phyloP scores from a whole-genome alignment of 2,797 vertebrate species.

The Erpetoichthys calabaricus region DNA sequence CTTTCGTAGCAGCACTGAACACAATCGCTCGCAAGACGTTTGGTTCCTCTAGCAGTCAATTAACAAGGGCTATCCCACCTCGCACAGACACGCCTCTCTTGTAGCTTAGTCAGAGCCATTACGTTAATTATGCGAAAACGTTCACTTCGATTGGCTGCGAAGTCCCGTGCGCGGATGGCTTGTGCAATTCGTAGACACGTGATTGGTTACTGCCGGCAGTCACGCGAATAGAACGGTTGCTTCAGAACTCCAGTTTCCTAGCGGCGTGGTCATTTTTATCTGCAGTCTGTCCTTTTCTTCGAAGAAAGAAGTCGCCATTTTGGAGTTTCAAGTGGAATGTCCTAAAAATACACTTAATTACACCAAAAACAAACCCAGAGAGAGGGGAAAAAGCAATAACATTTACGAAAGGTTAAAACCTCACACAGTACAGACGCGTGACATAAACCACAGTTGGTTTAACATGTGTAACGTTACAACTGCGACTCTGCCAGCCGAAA shows the following conservation, averaged over 20 bases:
- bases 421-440: too few relatives aligned
- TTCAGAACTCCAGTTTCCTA: constrained; percentile 15
- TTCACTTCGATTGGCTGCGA: constrained; percentile 31
- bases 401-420: too few relatives aligned
- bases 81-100: constrained; percentile 9
- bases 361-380: too few relatives aligned
- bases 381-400: too few relatives aligned
- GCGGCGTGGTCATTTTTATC: constrained; percentile 3
- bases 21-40: not conserved
- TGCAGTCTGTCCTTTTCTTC: constrained; percentile 13
- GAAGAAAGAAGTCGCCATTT: constrained; percentile 42
- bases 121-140: constrained; percentile 36
- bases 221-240: constrained; percentile 26
- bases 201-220: constrained; percentile 37
- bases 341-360: too few relatives aligned
- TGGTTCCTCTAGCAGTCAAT: constrained; percentile 15
- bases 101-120: constrained; percentile 29
- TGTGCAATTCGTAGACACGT: constrained; percentile 17
- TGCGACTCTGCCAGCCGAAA: too few relatives aligned
- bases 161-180: constrained; percentile 36
- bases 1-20: constrained; percentile 18
- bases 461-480: too few relatives aligned
- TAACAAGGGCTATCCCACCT: constrained; percentile 10
- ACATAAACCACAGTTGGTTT: too few relatives aligned
- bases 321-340: constrained; percentile 11